A percentile compares a stretch with the other conserved stretches of the same genome.
Conservation (phyloP, 2,888 invertebrate genomes). For the Cheiracanthium punctorium region DNA sequence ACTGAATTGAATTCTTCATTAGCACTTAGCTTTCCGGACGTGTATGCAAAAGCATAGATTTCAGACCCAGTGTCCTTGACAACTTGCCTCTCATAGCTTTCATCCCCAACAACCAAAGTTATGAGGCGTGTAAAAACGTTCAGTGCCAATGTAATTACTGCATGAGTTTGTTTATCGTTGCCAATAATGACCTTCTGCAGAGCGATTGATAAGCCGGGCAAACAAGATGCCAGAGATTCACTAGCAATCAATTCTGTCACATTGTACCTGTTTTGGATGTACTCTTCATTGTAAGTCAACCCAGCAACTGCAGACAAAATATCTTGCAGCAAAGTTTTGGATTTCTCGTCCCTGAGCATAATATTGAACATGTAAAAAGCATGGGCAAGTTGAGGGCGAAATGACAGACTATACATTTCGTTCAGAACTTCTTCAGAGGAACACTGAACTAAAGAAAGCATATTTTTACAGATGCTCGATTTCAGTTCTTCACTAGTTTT, state of each 20-base stretch:
- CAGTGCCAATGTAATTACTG: slow-evolving; percentile 27
- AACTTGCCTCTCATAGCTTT: background rate
- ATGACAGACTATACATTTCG: slow-evolving; percentile 24
- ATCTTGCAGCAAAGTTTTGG: slow-evolving; percentile 26
- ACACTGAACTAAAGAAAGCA: slow-evolving; percentile 5
- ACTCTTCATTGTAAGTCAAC: slow-evolving; percentile 7
- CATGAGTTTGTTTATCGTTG: slow-evolving; percentile 46
- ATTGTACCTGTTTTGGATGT: background rate
- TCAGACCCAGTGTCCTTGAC: background rate
- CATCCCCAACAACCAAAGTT: slow-evolving; percentile 31
- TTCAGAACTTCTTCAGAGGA: slow-evolving; percentile 26
- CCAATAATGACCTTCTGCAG: slow-evolving; percentile 35
- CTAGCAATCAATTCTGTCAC: slow-evolving; percentile 20
- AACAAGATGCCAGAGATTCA: slow-evolving; percentile 12
- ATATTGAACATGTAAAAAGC: slow-evolving; percentile 12
- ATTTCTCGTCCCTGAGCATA: slow-evolving; percentile 29
- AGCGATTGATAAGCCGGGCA: slow-evolving; percentile 39
- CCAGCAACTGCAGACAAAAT: slow-evolving; percentile 33
- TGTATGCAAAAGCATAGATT: background rate
- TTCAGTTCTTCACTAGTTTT: slow-evolving; percentile 46
- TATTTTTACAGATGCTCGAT: slow-evolving; percentile 10
- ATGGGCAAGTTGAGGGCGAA: slow-evolving; percentile 34
- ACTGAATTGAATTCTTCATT: background rate
- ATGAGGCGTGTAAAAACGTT: slow-evolving; percentile 29
- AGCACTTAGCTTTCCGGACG: background rate